Conservation (phyloP, 2,113 vertebrate genomes). For the Triplophysa siluroides region DNA sequence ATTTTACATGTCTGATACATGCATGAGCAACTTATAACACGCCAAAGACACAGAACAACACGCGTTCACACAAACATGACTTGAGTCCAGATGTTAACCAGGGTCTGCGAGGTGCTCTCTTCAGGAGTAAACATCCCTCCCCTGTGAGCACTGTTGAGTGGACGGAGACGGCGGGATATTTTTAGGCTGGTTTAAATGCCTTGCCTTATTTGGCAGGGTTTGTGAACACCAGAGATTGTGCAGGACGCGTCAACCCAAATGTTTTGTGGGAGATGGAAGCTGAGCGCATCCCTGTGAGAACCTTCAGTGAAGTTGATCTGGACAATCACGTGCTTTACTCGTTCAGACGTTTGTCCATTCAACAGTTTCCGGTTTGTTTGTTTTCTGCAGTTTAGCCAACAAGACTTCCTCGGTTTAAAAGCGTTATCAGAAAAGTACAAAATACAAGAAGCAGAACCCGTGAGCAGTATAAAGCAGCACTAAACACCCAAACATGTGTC, state of each 20-base stretch:
- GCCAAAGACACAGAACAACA: too few relatives aligned
- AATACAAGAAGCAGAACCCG: too few relatives aligned
- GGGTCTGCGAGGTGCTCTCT: conserved; percentile 19
- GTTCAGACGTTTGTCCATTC: too few relatives aligned
- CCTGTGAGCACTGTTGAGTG: conserved; percentile 60
- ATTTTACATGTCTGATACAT: too few relatives aligned
- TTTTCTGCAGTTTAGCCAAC: too few relatives aligned
- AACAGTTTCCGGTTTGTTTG: too few relatives aligned
- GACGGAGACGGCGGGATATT: conserved; percentile 65
- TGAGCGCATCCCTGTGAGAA: neutral
- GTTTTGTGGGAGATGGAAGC: neutral
- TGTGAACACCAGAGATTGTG: conserved; percentile 59
- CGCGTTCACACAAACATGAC: conserved; percentile 2
- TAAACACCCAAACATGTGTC: neutral
- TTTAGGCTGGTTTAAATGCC: conserved; percentile 72
- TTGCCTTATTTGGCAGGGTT: conserved; percentile 78
- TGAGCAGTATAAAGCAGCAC: neutral
- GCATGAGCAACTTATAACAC: too few relatives aligned
- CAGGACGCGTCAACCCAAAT: conserved; percentile 54
- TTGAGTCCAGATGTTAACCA: neutral
- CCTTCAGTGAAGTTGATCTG: too few relatives aligned
- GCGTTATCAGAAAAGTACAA: too few relatives aligned
- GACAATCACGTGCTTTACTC: too few relatives aligned
- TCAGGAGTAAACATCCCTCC: conserved; percentile 26
- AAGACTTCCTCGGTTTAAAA: too few relatives aligned